Conservation (phyloP, 2,797 vertebrate species). For the Psittacula echo region DNA sequence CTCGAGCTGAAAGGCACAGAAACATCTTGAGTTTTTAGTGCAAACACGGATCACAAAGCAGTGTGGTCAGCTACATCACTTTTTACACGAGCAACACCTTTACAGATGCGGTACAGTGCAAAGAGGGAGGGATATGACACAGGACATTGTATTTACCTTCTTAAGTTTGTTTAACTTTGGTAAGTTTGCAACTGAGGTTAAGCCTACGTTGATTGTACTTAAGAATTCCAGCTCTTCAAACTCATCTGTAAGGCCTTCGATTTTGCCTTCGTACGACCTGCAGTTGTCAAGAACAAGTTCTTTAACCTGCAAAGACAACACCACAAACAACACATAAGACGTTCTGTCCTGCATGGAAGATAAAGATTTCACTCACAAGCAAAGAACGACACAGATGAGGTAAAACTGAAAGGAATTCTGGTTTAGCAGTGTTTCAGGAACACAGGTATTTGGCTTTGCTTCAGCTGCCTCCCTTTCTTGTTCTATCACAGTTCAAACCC, state of each 20-base stretch:
- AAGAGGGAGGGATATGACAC: neutral
- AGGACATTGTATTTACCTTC: conserved; percentile 83
- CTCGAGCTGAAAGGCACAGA: conserved; percentile 86
- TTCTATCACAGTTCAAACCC: neutral
- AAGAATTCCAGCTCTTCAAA: conserved; percentile 98
- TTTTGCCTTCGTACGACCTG: conserved; percentile 94
- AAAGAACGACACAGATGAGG: neutral
- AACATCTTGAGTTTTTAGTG: neutral
- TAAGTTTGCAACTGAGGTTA: conserved; percentile 94
- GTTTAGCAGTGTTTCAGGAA: neutral
- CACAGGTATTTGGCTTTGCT: neutral
- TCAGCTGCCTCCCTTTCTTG: neutral
- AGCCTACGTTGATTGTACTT: conserved; percentile 98
- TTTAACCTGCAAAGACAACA: conserved; percentile 85
- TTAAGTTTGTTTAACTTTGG: conserved; percentile 99
- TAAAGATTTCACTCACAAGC: neutral
- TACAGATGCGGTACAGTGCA: rapidly evolving
- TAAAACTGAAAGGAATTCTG: neutral
- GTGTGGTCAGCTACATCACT: neutral
- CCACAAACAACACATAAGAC: neutral
- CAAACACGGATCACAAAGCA: neutral
- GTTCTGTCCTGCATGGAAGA: rapidly evolving
- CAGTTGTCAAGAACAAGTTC: conserved; percentile 98
- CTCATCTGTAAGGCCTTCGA: conserved; percentile 96
- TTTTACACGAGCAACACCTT: neutral